phyloP scores from a whole-genome alignment of 2,888 invertebrate genomes.

The Maniola hyperantus region DNA sequence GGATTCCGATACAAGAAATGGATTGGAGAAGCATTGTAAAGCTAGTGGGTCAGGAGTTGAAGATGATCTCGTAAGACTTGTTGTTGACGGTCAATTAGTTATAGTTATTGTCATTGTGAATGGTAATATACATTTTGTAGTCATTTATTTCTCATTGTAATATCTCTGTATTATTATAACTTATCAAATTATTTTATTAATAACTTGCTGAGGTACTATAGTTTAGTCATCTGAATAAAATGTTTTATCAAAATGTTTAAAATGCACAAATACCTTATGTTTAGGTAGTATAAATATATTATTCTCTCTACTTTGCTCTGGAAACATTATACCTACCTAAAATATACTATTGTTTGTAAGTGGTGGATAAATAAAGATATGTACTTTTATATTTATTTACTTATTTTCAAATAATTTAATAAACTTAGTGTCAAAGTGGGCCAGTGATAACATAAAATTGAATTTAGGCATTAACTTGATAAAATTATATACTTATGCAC shows the following conservation, averaged over 20 bases:
- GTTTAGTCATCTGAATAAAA: not conserved
- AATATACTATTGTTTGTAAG: no score
- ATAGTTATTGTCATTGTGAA: slow-evolving; percentile 60
- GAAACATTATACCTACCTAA: not conserved
- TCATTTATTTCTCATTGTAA: slow-evolving; percentile 47
- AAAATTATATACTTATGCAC: not conserved
- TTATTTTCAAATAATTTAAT: not conserved
- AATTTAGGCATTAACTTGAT: not conserved
- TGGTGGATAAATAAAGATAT: no score
- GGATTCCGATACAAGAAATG: not conserved
- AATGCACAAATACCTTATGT: not conserved
- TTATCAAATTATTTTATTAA: not conserved
- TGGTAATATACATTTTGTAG: slow-evolving; percentile 53
- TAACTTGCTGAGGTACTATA: no score
- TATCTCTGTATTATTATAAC: slow-evolving; percentile 3
- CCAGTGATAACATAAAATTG: slow-evolving; percentile 1
- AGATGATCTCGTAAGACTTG: slow-evolving; percentile 33
- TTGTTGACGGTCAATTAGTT: slow-evolving; percentile 65
- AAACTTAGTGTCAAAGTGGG: not conserved
- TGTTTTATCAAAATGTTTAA: not conserved
- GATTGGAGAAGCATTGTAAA: not conserved
- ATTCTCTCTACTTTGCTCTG: not conserved
- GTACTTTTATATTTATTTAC: no score
- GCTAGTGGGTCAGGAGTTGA: slow-evolving; percentile 3
- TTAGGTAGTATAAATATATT: not conserved